Base-by-base conservation (phyloP, 92 coral and sea anemone species). In the Paragorgia papillata region DNA sequence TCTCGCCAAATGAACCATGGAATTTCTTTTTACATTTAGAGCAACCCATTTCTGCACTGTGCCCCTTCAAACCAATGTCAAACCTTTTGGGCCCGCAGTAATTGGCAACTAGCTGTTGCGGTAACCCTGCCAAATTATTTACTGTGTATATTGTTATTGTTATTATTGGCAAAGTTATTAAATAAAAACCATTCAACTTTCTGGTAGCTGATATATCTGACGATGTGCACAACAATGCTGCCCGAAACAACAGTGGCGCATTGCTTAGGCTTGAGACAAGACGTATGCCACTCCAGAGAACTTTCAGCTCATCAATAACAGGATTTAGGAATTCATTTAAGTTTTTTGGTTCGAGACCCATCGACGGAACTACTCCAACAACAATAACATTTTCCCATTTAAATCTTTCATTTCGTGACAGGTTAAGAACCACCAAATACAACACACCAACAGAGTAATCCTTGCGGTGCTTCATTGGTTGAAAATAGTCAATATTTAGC, bases 301-400 rank as follows among this genome's bases (percentile, higher is more conserved):
- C 69, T 27, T 84, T 84, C 32, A 84, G 57, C 34, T 78, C 84
- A 41, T 57, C 76, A 2, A 73, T 59, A 1, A 81, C 76, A 1
- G 81, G 89, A 17, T 55, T 37, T 40, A 85, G 48, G 65, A 85
- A 85, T 24, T 73, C 69, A 53, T 79, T 84, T 29, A 84, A 40
- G 22, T 9, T 9, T 35, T 84, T 84, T 0, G 88, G 74, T 57
- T 84, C 88, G 27, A 13, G n/a, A 17, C 61, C 80, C 30, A 84
- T n/a, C 15, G 88, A 70, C 17, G 88, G 88, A 13, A 84, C 66
- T 57, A 84, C 79, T 15, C 88, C 88, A 2, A 84, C 54, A 0
- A 84, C 85, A 59, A 84, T 62, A 7, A 84, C 75, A 55, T 84
- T 84, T 53, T 84, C 88, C n/a, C n/a, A n/a, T n/a, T n/a, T n/a